These are phyloP conservation scores for Rhodinocichla rosea DNA, from an alignment of 2,113 vertebrate genomes.

Conservation along the genomic window DNA sequence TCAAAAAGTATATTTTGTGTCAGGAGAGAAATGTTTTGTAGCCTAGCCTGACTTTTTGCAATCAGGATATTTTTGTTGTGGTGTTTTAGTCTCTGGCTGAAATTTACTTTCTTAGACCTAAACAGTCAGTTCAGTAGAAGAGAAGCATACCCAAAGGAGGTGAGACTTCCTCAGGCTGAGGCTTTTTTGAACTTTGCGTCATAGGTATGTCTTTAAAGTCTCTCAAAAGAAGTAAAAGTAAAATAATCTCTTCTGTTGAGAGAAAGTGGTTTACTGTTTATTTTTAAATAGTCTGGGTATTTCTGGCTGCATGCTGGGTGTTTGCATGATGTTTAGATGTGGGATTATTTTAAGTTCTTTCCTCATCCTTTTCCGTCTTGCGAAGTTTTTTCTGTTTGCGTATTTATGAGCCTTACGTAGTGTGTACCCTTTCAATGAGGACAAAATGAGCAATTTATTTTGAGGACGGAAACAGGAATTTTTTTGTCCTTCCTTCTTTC, in stretches of 20 bases:
- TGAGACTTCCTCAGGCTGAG: background rate
- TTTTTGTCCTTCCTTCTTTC: background rate
- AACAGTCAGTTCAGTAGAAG: background rate
- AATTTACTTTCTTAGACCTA: background rate
- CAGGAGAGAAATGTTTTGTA: background rate
- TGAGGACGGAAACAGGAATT: constrained; percentile 7
- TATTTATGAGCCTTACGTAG: background rate
- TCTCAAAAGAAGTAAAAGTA: background rate
- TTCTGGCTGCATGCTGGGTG: background rate
- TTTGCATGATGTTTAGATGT: background rate
- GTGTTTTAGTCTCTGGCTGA: background rate
- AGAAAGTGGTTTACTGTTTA: background rate
- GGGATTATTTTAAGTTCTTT: background rate
- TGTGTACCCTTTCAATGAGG: background rate
- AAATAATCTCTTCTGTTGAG: background rate
- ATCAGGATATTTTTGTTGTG: background rate
- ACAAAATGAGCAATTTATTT: constrained; percentile 58
- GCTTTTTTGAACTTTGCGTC: background rate
- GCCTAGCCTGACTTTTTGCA: background rate
- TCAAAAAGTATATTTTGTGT: background rate
- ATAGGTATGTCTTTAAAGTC: background rate
- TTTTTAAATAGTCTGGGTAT: background rate
- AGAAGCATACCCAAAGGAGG: background rate
- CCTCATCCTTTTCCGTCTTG: background rate
- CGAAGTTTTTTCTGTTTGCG: background rate